Percentiles rank a stretch among this genome's conserved stretches.
phyloP scores from a whole-genome alignment of 2,113 vertebrate species.

The Tachysurus fulvidraco region DNA sequence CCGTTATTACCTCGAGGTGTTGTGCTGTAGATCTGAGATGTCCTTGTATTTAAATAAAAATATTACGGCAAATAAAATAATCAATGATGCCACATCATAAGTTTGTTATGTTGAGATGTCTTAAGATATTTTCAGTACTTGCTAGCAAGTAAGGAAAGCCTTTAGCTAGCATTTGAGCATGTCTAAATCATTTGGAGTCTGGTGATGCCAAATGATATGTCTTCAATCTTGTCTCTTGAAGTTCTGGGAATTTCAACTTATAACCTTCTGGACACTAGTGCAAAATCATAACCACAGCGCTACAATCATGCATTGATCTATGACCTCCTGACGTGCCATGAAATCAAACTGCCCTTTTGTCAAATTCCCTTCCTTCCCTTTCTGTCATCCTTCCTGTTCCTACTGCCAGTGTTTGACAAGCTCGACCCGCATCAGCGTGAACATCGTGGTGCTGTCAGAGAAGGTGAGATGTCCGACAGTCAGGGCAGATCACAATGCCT shows the following conservation, averaged over 20 bases:
- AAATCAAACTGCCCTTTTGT: conserved; percentile 5
- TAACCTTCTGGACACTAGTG: not conserved
- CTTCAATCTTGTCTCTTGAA: not conserved
- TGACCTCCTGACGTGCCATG: not conserved
- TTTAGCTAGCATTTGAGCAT: not conserved
- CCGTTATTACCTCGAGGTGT: not conserved
- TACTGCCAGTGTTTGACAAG: not conserved
- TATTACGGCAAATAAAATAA: not conserved
- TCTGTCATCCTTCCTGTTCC: not conserved
- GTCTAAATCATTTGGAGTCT: not conserved
- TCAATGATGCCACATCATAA: not conserved
- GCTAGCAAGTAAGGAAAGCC: not conserved
- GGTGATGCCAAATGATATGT: not conserved
- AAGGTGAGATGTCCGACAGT: conserved; percentile 2
- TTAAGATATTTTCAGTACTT: not conserved
- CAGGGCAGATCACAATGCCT: not conserved
- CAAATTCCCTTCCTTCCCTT: not conserved
- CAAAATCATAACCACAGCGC: not conserved
- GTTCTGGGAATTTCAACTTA: not conserved
- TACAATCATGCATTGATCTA: not conserved
- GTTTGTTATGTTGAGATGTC: not conserved
- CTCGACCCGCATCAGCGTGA: not conserved
- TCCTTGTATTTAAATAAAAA: not conserved
- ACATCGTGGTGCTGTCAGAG: not conserved
- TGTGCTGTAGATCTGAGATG: not conserved